Evolutionary conservation across 2,797 vertebrate species (phyloP).

Genomic region (Lagodon rhomboides): DNA sequence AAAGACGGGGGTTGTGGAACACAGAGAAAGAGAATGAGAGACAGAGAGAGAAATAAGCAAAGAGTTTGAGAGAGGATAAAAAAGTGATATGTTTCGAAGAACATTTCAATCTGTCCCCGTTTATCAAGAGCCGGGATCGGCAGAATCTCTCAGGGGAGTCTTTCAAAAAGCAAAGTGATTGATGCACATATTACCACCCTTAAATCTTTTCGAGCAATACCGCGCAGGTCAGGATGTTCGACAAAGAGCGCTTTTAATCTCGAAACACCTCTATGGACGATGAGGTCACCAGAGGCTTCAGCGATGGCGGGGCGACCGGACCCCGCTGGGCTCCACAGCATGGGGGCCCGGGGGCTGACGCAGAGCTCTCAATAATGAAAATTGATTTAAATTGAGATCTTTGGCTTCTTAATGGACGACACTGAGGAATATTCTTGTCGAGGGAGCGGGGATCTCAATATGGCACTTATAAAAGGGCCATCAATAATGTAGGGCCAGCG

Average conservation of each 20-base stretch:
- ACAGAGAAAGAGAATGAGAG: constrained; percentile 42
- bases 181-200: constrained; percentile 64
- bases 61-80: constrained; percentile 25
- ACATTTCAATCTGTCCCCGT: constrained; percentile 71
- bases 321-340: constrained; percentile 23
- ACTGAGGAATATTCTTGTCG: constrained; percentile 75
- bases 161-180: constrained; percentile 71
- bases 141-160: constrained; percentile 57
- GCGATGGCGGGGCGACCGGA: constrained; percentile 17
- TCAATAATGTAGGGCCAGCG: constrained; percentile 81
- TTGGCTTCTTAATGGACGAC: constrained; percentile 79
- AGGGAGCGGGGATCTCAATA: constrained; percentile 77
- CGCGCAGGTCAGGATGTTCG: constrained; percentile 61
- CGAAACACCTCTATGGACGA: constrained; percentile 51
- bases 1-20: constrained; percentile 37
- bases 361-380: constrained; percentile 69
- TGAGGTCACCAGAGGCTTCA: constrained; percentile 58
- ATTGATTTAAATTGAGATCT: constrained; percentile 80
- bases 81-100: constrained; percentile 63
- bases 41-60: constrained; percentile 13
- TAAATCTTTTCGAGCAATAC: constrained; percentile 67
- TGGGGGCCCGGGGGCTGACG: constrained; percentile 22
- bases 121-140: constrained; percentile 63
- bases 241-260: constrained; percentile 72
- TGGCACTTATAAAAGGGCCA: constrained; percentile 80